These are phyloP conservation scores for Ginglymostoma cirratum DNA, from an alignment of 2,113 vertebrate species.

Conservation along the genomic window DNA sequence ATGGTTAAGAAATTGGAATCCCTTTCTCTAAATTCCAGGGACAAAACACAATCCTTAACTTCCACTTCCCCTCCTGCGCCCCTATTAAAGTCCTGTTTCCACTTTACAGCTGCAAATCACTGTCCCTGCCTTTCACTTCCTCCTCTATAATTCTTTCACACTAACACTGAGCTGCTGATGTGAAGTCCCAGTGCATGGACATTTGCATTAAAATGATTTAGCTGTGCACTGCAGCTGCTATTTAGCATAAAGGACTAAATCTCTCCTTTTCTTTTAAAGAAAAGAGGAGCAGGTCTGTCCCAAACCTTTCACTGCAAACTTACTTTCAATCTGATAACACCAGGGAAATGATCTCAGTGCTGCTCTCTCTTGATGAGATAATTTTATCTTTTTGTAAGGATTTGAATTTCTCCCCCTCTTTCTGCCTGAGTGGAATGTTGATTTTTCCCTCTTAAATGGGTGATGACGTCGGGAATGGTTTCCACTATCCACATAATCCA, in stretches of 20 bases:
- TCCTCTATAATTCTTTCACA: neutral
- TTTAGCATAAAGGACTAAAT: neutral
- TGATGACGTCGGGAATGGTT: neutral
- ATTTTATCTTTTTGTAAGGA: neutral
- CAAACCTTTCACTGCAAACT: neutral
- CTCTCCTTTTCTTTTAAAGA: neutral
- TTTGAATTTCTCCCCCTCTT: neutral
- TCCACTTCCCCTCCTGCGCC: too few species aligned
- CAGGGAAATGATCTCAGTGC: neutral
- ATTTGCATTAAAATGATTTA: conserved; percentile 24
- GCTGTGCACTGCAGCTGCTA: neutral
- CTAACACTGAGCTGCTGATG: neutral
- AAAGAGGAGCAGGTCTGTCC: neutral
- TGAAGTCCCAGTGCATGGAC: neutral
- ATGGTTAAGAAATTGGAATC: neutral
- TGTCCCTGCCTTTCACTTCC: neutral
- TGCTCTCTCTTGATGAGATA: neutral
- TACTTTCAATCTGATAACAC: neutral
- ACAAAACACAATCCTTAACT: neutral
- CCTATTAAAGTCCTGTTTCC: neutral
- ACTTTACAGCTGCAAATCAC: neutral
- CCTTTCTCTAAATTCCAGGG: neutral
- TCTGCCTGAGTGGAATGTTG: neutral
- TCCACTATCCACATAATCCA: neutral
- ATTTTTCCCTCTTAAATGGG: neutral